These are phyloP conservation scores for Engraulis encrasicolus DNA, from an alignment of 2,113 vertebrate genomes.

Conservation along the genomic window DNA sequence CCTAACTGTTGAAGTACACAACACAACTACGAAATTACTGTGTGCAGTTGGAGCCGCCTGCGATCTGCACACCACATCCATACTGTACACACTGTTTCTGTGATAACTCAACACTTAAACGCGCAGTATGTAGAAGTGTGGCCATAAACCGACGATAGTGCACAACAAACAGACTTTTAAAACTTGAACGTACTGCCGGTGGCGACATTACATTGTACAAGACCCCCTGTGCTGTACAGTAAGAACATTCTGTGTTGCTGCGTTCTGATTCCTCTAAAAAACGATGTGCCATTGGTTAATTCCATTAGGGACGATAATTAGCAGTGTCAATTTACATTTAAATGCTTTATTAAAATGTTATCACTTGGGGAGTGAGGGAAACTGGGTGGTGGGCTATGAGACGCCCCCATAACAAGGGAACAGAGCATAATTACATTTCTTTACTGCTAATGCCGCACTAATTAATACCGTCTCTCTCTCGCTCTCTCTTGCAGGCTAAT, in stretches of 20 bases:
- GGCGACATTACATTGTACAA: too few species aligned
- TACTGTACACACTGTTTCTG: too few species aligned
- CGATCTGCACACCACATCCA: too few species aligned
- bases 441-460: background rate
- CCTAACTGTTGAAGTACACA: too few species aligned
- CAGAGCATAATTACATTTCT: conserved; percentile 2
- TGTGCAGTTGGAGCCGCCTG: too few species aligned
- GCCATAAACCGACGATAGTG: too few species aligned
- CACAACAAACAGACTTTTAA: too few species aligned
- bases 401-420: background rate
- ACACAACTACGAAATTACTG: too few species aligned
- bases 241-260: background rate
- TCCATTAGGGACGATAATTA: background rate
- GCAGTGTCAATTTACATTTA: background rate
- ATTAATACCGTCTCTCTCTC: conserved; percentile 5
- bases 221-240: background rate
- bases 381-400: background rate
- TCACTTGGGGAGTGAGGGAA: background rate
- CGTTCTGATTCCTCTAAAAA: background rate
- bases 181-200: too few species aligned
- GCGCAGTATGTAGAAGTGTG: too few species aligned
- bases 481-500: background rate
- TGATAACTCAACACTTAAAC: too few species aligned
- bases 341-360: conserved; percentile 12
- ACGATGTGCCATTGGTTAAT: background rate